Conservation (phyloP, 35 echinoderm and acorn worm genomes). For the Heliocidaris tuberculata region DNA sequence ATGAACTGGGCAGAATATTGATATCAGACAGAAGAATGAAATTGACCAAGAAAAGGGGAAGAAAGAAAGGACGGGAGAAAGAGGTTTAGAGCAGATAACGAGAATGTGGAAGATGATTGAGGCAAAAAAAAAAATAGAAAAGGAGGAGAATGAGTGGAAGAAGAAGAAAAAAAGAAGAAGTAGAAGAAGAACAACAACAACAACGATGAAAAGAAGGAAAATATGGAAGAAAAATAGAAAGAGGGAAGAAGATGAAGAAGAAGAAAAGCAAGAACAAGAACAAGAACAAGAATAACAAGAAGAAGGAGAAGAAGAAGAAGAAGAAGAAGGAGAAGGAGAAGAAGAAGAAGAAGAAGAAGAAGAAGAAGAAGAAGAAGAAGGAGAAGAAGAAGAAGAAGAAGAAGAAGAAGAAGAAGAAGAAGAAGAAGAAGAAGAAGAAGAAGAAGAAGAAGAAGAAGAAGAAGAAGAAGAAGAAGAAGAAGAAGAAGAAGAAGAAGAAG, state of each 20-base stretch:
- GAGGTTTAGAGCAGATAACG: no score
- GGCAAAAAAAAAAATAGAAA: no score
- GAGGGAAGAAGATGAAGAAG: background rate
- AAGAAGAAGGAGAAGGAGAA: background rate
- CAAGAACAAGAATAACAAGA: background rate
- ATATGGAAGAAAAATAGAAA: background rate
- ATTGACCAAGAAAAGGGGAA: no score
- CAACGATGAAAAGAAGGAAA: background rate
- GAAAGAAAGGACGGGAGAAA: no score
- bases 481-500: background rate
- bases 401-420: background rate
- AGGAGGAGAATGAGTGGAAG: background rate
- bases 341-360: background rate
- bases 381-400: background rate
- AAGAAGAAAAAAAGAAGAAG: conserved; percentile 7
- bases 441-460: background rate
- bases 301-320: background rate
- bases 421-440: background rate
- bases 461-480: background rate
- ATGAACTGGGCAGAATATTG: background rate
- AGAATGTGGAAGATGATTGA: no score
- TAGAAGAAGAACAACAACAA: background rate
- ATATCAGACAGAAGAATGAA: background rate
- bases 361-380: background rate
- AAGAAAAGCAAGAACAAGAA: background rate